Percentiles rank a stretch among this genome's conserved stretches.
phyloP scores from a whole-genome alignment of 37 sponge, comb jelly and placozoan genomes.

The Diacarnus erythraeanus region DNA sequence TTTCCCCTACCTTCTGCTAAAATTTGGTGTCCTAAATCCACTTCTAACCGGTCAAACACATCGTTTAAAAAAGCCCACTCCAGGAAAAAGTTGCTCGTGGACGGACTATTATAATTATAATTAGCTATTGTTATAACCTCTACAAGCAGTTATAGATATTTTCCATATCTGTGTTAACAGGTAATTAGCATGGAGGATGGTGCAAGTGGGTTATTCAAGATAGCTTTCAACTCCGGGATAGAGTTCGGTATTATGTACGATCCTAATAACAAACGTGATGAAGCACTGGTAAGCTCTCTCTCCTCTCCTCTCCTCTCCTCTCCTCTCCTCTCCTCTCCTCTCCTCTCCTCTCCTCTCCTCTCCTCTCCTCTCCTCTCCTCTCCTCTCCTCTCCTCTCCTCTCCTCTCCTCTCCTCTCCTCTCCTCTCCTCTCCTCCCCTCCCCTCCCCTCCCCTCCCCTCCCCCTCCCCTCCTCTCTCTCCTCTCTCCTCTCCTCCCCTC shows the following conservation, averaged over 20 bases:
- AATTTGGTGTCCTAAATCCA: too few species aligned
- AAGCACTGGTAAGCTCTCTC: constrained; percentile 23
- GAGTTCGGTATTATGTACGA: constrained; percentile 57
- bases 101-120: too few species aligned
- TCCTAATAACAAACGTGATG: constrained; percentile 24
- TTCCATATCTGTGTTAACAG: too few species aligned
- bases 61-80: too few species aligned
- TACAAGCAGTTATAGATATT: too few species aligned
- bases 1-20: too few species aligned
- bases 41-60: too few species aligned
- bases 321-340: too few species aligned
- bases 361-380: not conserved
- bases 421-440: not conserved
- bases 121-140: too few species aligned
- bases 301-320: too few species aligned
- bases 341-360: not conserved
- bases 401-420: not conserved
- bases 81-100: too few species aligned
- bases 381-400: not conserved
- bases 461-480: not conserved
- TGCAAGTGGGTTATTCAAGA: constrained; percentile 14
- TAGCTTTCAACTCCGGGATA: constrained; percentile 59
- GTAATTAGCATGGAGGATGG: constrained; percentile 26
- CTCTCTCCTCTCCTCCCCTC: not conserved
- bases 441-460: not conserved